These are phyloP conservation scores for Ctenodactylus gundi DNA, from an alignment of 2,113 vertebrate genomes.

Conservation along the genomic window DNA sequence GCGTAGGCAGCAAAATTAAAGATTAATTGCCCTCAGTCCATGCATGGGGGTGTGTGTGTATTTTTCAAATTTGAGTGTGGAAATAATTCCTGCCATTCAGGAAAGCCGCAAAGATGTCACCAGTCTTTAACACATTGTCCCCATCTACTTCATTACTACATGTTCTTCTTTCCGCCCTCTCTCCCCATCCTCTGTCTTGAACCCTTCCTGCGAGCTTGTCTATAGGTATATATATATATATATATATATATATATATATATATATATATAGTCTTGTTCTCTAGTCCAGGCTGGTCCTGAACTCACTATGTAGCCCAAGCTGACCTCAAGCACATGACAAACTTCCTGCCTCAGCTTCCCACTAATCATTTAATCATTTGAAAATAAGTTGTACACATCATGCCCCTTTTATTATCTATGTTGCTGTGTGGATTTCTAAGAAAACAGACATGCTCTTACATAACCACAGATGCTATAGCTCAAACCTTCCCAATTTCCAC, in stretches of 20 bases:
- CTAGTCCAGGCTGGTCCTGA: too few species aligned
- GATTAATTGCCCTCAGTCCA: not conserved
- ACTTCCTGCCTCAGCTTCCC: too few species aligned
- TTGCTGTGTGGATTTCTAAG: not conserved
- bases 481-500: not conserved
- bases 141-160: not conserved
- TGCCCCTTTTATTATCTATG: not conserved
- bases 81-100: conserved; percentile 27
- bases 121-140: not conserved
- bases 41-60: not conserved
- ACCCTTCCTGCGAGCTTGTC: too few species aligned
- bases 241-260: too few species aligned
- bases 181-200: not conserved
- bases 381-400: not conserved
- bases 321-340: too few species aligned
- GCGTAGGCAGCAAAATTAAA: not conserved
- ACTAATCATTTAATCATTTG: not conserved
- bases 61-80: not conserved
- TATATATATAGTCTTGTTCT: too few species aligned
- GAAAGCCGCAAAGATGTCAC: not conserved
- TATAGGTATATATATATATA: too few species aligned
- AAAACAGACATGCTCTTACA: not conserved
- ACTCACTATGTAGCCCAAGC: too few species aligned
- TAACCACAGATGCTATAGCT: not conserved
- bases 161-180: not conserved